Evolutionary conservation across 2,113 vertebrate genomes (phyloP), one percentile per base, ranked within the genome.

Genomic region (Hystrix brachyura): DNA sequence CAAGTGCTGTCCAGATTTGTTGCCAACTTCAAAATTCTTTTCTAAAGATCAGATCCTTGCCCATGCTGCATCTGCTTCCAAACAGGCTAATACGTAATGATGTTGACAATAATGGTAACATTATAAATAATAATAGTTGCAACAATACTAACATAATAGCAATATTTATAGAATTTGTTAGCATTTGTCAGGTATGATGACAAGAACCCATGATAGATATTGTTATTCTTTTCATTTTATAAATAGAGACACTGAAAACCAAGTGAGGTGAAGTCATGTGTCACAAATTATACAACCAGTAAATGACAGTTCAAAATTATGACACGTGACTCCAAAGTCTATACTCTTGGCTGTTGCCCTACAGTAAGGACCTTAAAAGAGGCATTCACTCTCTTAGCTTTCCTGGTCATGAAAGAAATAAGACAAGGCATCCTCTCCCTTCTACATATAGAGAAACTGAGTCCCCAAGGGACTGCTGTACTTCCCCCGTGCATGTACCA

Each of bases 1-100:
- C 87, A 69, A 25, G 80, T 86, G 59, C 0, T 46, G 64, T 34
- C 34, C 34, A 25, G 17, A 64, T 51, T 95, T 92, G 29, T 69
- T 84, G 17, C 53, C 69, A 57, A 81, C 76, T 82, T 83, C 60
- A 83, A 25, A 78, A 71, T 90, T 59, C 29, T 94, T 91, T 95
- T 94, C 62, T 93, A 7, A 64, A 65, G 46, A 25, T 83, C 29
- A 67, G 4, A 79, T 67, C 48, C 64, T 87, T 38, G 25, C 29
- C 65, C 69, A 80, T 21, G 7, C 7, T n/a, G 1, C 32, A 48
- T 91, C 71, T 94, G 13, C 32, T 29, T 84, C 17, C 51, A 94
- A 53, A 76, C 14, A 53, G 7, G 65, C 51, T 72, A 32, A 46
- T 34, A n/a, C 10, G 21, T 67, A 27, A 83, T 34, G 27, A 57